phyloP scores from a whole-genome alignment of 2,113 vertebrate genomes.

The Crypturellus undulatus region DNA sequence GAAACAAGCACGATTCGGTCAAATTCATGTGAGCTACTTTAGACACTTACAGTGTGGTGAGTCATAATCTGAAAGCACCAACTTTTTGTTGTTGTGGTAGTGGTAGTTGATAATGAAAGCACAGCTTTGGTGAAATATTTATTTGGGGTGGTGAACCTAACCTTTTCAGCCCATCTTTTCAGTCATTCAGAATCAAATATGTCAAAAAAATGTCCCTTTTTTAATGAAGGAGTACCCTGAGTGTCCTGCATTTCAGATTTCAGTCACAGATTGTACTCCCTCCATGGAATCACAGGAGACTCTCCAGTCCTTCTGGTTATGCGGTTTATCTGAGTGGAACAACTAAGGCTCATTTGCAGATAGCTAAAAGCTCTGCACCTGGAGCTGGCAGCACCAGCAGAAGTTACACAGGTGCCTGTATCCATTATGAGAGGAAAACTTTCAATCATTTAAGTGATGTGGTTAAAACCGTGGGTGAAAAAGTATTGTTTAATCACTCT shows the following conservation, averaged over 20 bases:
- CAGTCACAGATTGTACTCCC: background rate
- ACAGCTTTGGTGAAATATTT: background rate
- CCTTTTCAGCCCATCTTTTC: background rate
- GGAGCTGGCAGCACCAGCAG: background rate
- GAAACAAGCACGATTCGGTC: rapidly evolving
- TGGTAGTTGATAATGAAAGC: background rate
- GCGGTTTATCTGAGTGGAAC: constrained; percentile 10
- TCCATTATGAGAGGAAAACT: background rate
- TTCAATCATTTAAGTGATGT: background rate
- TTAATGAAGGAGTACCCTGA: background rate
- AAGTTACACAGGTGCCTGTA: background rate
- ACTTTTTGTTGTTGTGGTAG: background rate
- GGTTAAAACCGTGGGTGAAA: background rate
- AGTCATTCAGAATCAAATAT: background rate
- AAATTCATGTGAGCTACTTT: background rate
- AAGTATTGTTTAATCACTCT: background rate
- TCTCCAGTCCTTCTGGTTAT: constrained; percentile 12
- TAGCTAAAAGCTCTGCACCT: background rate
- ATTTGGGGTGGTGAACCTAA: background rate
- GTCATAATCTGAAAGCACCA: background rate
- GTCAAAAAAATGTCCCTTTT: background rate
- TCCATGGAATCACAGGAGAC: background rate
- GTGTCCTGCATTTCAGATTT: background rate
- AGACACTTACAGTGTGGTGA: background rate
- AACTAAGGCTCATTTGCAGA: background rate